Evolutionary conservation across 2,888 invertebrate species (phyloP).

Genomic region (Cephus runcator): DNA sequence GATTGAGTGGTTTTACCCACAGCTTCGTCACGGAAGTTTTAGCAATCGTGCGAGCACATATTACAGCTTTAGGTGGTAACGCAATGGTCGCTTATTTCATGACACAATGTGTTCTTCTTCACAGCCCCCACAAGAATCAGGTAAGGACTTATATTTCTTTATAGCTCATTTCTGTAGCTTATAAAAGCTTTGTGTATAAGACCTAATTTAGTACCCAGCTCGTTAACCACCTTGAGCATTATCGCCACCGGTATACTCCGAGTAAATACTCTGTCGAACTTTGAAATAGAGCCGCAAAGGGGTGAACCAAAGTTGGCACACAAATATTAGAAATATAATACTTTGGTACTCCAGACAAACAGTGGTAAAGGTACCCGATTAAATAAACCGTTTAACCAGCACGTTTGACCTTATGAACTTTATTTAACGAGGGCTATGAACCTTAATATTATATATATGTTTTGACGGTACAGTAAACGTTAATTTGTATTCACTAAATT

Average conservation of each 20-base stretch:
- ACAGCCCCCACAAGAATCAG: constrained; percentile 97
- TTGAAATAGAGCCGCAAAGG: too few relatives aligned
- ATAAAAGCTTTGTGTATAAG: not conserved
- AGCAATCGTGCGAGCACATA: constrained; percentile 93
- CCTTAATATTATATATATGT: not conserved
- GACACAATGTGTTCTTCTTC: constrained; percentile 89
- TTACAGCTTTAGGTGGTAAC: constrained; percentile 93
- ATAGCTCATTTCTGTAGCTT: constrained; percentile 12
- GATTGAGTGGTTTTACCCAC: constrained; percentile 93
- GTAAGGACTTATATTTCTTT: constrained; percentile 66
- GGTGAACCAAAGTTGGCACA: not conserved
- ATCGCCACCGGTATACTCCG: too few relatives aligned
- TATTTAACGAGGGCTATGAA: not conserved
- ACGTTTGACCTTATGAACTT: not conserved
- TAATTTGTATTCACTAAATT: not conserved
- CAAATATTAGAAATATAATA: not conserved
- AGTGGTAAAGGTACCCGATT: not conserved
- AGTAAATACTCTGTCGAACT: too few relatives aligned
- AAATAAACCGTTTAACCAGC: not conserved
- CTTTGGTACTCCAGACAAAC: not conserved
- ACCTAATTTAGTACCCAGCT: not conserved
- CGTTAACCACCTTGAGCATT: not conserved
- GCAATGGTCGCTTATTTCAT: constrained; percentile 95
- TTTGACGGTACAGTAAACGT: not conserved
- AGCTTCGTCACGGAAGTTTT: constrained; percentile 93